Conservation (phyloP, 2,113 vertebrate species). For the Zosterops lateralis region DNA sequence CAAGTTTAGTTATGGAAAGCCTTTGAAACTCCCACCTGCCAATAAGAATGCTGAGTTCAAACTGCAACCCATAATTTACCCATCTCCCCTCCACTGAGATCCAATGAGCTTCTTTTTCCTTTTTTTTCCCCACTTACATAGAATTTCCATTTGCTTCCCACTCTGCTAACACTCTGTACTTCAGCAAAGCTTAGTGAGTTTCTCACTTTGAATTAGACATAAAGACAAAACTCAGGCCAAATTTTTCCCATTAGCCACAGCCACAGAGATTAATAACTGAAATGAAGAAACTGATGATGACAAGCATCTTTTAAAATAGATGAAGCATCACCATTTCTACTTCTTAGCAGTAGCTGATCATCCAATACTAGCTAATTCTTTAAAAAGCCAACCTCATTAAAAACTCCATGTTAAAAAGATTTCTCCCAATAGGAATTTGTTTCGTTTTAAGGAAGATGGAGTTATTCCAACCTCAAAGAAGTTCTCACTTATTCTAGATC, state of each 20-base stretch:
- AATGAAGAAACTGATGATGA: not conserved
- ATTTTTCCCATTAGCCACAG: not conserved
- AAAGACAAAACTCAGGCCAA: not conserved
- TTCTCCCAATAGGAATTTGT: not conserved
- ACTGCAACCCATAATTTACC: slow-evolving; percentile 26
- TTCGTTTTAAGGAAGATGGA: not conserved
- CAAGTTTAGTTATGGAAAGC: not conserved
- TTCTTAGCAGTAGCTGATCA: not conserved
- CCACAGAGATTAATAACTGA: not conserved
- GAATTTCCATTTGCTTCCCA: slow-evolving; percentile 1
- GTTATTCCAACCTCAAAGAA: not conserved
- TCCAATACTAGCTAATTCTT: not conserved
- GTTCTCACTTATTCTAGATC: not conserved
- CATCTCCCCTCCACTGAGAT: not conserved
- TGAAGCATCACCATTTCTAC: not conserved
- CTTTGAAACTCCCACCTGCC: not conserved
- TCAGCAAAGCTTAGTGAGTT: not conserved
- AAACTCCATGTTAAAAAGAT: not conserved
- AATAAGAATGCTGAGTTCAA: not conserved
- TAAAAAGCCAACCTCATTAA: not conserved
- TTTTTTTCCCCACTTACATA: not conserved
- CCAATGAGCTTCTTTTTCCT: not conserved
- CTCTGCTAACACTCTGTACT: not conserved
- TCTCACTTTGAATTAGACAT: not conserved
- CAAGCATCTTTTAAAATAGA: not conserved